phyloP scores from a whole-genome alignment of 2,113 vertebrate species.

The Alethe castanea region DNA sequence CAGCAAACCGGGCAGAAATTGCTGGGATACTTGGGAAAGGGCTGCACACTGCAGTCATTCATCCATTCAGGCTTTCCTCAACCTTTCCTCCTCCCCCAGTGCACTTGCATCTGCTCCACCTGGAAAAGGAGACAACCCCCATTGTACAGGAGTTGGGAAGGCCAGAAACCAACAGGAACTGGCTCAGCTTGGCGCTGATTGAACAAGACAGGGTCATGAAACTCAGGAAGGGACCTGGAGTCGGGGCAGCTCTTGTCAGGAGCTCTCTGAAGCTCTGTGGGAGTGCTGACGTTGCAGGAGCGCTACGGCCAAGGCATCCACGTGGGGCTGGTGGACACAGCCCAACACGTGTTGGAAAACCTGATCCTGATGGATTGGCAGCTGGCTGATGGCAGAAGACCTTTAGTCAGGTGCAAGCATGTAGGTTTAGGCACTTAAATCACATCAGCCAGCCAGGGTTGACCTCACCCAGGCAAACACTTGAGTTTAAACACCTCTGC shows the following conservation, averaged over 20 bases:
- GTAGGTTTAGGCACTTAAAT: conserved; percentile 7
- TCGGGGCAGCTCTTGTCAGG: not conserved
- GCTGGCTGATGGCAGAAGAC: not conserved
- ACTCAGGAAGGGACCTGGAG: not conserved
- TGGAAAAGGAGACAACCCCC: not conserved
- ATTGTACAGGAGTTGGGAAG: not conserved
- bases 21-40: not conserved
- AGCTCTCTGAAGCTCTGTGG: not conserved
- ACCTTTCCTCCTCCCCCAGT: not conserved
- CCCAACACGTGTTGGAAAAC: not conserved
- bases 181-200: not conserved
- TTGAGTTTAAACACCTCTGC: not conserved
- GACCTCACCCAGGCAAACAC: not conserved
- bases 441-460: not conserved
- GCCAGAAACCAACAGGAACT: not conserved
- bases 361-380: not conserved
- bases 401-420: not conserved
- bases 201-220: not conserved
- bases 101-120: not conserved
- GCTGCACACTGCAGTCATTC: conserved; percentile 5
- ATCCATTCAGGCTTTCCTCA: not conserved
- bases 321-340: not conserved
- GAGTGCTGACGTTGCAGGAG: not conserved
- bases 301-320: not conserved
- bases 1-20: not conserved